Base-by-base conservation (phyloP, 2,797 vertebrate genomes). In the Pampus argenteus region DNA sequence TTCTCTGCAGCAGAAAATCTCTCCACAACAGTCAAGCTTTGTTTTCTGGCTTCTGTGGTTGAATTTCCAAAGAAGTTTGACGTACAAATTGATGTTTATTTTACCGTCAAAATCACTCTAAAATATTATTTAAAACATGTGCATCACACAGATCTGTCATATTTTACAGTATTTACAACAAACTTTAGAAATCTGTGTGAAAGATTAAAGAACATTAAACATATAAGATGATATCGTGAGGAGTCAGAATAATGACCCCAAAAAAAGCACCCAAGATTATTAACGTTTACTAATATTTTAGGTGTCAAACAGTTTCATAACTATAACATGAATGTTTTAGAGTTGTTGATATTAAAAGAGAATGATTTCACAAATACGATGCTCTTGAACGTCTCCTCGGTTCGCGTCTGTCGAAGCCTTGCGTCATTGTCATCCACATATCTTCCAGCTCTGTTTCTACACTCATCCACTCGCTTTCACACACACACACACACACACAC, bases 1-100 rank as follows among this genome's bases (percentile, higher is more conserved):
- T 28, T 70, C 25, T 57, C 17, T 52, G 61, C 50, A 64, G 25
- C 59, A 63, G 76, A 18, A 59, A 74, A 66, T 73, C 31, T 38
- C 15, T n/a, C 14, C 42, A 34, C 18, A 74, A 50, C 73, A 74
- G 48, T 44, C 26, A 7, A 48, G 26, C 69, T 60, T 38, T 58
- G 42, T 72, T 47, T 70, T 45, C 10, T 9, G 42, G 71, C 55
- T 52, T 23, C 63, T 69, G 1, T 11, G 44, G 45, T 60, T 34
- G 25, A 42, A 57, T 47, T 58, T 17, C 22, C 8, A 1, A 2
- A 55, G 22, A 2, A 40, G 36, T 64, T 10, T 75, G 38, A 64
- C 9, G 23, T n/a, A 42, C n/a, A 54, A 40, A 66, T 26, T 50
- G 34, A 57, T 50, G 28, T 25, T 9, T 13, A 15, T 18, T 50